Percentiles rank a stretch among this genome's conserved stretches.
Conservation (phyloP, 2,113 vertebrate species). For the Leptosomus discolor region DNA sequence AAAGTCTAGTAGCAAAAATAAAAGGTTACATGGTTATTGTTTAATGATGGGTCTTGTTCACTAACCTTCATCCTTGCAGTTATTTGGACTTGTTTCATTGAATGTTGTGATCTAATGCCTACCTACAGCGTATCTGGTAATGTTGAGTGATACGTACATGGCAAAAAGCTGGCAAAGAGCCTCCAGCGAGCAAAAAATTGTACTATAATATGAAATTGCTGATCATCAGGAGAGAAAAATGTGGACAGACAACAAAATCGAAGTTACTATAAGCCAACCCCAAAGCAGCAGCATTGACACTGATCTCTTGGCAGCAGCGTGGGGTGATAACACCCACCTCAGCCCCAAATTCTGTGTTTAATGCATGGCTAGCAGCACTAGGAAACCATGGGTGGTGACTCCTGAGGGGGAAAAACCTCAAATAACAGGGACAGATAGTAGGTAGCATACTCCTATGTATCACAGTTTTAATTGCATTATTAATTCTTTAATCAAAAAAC, state of each 20-base stretch:
- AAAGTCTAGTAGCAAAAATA: neutral
- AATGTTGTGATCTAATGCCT: neutral
- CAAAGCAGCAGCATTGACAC: neutral
- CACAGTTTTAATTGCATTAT: neutral
- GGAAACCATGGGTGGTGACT: neutral
- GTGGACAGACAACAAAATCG: neutral
- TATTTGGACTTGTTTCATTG: neutral
- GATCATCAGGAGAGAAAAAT: neutral
- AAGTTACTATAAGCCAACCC: neutral
- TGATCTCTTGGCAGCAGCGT: neutral
- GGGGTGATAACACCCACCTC: neutral
- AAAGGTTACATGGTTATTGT: neutral
- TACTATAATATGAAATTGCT: neutral
- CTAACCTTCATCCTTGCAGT: neutral
- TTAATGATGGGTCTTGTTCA: neutral
- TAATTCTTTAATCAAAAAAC: neutral
- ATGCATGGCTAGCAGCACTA: neutral
- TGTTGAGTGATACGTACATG: fast-evolving
- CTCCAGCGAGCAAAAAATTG: neutral
- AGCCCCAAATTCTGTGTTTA: neutral
- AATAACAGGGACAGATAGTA: neutral
- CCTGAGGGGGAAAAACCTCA: neutral
- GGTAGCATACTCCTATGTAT: no score
- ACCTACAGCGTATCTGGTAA: neutral
- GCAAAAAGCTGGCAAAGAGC: neutral